A percentile compares a stretch with the other conserved stretches of the same genome.
Evolutionary conservation across 2,888 invertebrate genomes (phyloP).

Genomic region (Thecophora atra): DNA sequence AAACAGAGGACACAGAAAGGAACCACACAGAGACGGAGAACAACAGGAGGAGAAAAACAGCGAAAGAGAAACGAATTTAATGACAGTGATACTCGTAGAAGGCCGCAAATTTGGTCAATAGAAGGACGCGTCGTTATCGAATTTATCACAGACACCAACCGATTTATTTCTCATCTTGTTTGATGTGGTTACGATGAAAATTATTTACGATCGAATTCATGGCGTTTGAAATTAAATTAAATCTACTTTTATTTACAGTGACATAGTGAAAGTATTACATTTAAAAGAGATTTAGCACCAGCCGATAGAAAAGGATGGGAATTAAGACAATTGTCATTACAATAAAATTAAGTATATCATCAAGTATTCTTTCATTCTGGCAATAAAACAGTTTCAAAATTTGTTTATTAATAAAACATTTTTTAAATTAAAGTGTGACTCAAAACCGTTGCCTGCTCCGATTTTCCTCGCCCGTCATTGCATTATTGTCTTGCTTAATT

Average conservation of each 20-base stretch:
- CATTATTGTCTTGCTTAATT: background rate
- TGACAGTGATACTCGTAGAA: background rate
- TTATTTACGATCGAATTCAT: background rate
- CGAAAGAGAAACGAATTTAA: background rate
- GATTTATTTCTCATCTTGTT: conserved; percentile 20
- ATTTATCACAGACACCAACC: conserved; percentile 15
- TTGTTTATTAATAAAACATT: too few relatives aligned
- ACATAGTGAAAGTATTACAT: too few relatives aligned
- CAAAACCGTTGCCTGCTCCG: too few relatives aligned
- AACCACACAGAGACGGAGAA: background rate
- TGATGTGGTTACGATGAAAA: conserved; percentile 6
- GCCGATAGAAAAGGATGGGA: too few relatives aligned
- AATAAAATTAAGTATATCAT: too few relatives aligned
- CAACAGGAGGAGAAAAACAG: background rate
- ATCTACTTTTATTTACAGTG: background rate
- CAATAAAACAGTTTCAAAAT: too few relatives aligned
- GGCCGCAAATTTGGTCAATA: background rate
- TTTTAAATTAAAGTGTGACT: too few relatives aligned
- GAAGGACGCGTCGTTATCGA: background rate
- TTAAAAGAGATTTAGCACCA: too few relatives aligned
- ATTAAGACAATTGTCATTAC: too few relatives aligned
- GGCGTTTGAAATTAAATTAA: conserved; percentile 4
- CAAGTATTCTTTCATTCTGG: too few relatives aligned
- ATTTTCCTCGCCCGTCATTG: background rate
- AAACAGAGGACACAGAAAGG: background rate